A percentile compares a stretch with the other conserved stretches of the same genome.
Conservation (phyloP, 2,113 vertebrate species). For the Willisornis vidua region DNA sequence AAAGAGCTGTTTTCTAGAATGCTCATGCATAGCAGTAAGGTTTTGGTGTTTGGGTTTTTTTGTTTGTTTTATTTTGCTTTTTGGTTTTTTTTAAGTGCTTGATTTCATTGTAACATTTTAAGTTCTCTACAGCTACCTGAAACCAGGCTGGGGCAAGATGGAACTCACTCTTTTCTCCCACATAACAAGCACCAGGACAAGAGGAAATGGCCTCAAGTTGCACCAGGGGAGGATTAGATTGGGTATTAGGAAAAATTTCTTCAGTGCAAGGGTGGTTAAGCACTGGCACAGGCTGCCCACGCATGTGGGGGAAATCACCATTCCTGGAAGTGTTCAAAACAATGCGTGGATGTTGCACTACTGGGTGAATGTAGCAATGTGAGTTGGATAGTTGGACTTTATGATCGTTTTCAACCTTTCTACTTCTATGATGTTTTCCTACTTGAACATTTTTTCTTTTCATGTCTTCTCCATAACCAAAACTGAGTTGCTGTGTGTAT, state of each 20-base stretch:
- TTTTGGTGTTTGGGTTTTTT: background rate
- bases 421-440: background rate
- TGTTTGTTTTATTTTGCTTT: background rate
- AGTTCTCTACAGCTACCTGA: background rate
- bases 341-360: background rate
- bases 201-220: background rate
- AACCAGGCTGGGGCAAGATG: background rate
- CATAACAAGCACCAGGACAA: background rate
- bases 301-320: background rate
- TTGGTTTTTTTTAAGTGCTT: background rate
- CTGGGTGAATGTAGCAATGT: background rate
- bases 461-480: background rate
- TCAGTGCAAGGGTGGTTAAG: background rate
- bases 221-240: background rate
- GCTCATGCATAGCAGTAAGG: too few species aligned
- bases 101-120: background rate
- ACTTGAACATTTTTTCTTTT: background rate
- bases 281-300: background rate
- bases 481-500: background rate
- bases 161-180: background rate
- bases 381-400: fast-evolving
- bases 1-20: background rate
- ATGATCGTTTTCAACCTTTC: background rate
- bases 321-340: background rate
- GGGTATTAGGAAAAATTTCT: background rate